Percentiles rank a stretch among this genome's conserved stretches.
phyloP scores from a whole-genome alignment of 2,888 invertebrate species.

The Rutpela maculata region DNA sequence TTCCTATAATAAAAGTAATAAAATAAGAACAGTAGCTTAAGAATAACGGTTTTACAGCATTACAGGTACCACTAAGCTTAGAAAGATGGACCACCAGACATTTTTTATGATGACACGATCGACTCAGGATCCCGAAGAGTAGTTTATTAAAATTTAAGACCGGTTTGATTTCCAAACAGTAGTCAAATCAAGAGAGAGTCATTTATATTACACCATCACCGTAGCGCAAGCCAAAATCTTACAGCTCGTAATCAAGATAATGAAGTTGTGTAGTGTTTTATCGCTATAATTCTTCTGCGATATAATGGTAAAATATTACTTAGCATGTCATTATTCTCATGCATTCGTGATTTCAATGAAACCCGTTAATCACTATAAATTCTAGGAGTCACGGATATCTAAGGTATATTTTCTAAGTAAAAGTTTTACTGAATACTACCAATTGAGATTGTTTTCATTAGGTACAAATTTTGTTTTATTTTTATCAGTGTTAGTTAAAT shows the following conservation, averaged over 20 bases:
- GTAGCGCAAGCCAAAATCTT: slow-evolving; percentile 22
- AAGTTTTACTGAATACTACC: no score
- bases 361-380: slow-evolving; percentile 18
- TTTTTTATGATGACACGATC: slow-evolving; percentile 36
- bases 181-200: slow-evolving; percentile 38
- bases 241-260: slow-evolving; percentile 32
- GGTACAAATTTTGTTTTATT: no score
- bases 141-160: slow-evolving; percentile 44
- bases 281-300: slow-evolving; percentile 26
- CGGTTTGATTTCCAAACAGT: slow-evolving; percentile 39
- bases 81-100: slow-evolving; percentile 14
- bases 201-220: slow-evolving; percentile 37
- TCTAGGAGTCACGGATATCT: no score
- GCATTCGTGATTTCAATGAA: slow-evolving; percentile 9
- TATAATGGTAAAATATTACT: slow-evolving; percentile 28
- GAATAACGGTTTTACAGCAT: slow-evolving; percentile 1
- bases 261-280: slow-evolving; percentile 33
- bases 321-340: slow-evolving; percentile 23
- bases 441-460: no score
- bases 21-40: slow-evolving; percentile 19
- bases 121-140: slow-evolving; percentile 8
- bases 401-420: no score
- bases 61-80: slow-evolving; percentile 8
- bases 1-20: slow-evolving; percentile 27
- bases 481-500: no score